Evolutionary conservation across 2,113 vertebrate genomes (phyloP), one percentile per base, ranked within the genome.

Genomic region (Lepidothrix coronata): DNA sequence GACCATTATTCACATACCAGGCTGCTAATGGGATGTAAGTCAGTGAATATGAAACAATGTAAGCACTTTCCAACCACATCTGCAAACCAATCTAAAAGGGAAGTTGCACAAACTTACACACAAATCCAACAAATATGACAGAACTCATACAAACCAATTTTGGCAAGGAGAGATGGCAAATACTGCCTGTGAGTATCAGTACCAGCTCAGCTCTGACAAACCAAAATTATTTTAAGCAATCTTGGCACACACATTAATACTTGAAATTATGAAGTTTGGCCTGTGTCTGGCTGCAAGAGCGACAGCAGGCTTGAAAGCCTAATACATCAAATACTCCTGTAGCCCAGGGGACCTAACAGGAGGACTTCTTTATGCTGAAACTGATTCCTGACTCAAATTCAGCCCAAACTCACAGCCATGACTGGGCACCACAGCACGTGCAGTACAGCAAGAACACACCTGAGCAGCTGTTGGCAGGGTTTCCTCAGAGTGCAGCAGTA

Each of bases 21-120:
- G 19, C 57, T 84, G 73, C 67, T 81, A 95, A 93, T 89, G 61
- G 65, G 83, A 95, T 83, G 48, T 46, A 77, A 89, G 46, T 76
- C 76, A 49, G 62, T 48, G 74, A 85, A 93, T 91, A 94, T 87
- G 79, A 94, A 97, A 84, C 74, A 94, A 68, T 51, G 0, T 72
- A 96, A 93, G 65, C 84, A 52, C 76, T 87, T 91, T 91, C 54
- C 83, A 92, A 93, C 95, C 96, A 97, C 96, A 96, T 96, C 93
- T 91, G 49, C 9, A 95, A 96, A 96, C 92, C 91, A 89, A 95
- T 96, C 94, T 95, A 37, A 80, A 91, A 71, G 57, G 25, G 54
- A 94, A 90, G 78, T 46, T 96, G 74, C 73, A 92, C 66, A 61
- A 93, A 94, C 95, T 71, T 72, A 91, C 43, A 79, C 54, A 87